Base-by-base conservation (phyloP, 2,888 invertebrate genomes). In the Cynaeus angustus region DNA sequence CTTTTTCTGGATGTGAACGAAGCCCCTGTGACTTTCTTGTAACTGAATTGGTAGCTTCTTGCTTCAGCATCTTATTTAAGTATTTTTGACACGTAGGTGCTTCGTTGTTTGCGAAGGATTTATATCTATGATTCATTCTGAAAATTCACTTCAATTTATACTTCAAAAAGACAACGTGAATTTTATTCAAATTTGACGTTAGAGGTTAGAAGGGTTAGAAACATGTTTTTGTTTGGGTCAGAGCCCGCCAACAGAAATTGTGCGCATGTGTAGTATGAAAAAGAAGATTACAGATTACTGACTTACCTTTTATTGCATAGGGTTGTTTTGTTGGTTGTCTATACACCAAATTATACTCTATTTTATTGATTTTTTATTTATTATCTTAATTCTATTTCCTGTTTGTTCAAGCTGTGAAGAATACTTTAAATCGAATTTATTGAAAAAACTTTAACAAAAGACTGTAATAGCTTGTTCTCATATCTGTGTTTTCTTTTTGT, bases 181-280 rank as follows among this genome's bases (percentile, higher is more conserved):
- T 53, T 59, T 59, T 59, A 13, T 30, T 13, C 7, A 55, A 55
- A 33, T 52, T 59, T 67, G 66, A 67, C 66, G 16, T 67, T 67
- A 41, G 59, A 75, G 77, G 77, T 77, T 77, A 76, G 72, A 61
- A 72, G 75, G 77, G 77, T 77, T 77, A 76, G 72, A 61, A 72
- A 21, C 45, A 73, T 75, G 73, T 73, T 74, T 76, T 74, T 59
- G 59, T 68, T 38, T 6, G 33, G 12, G 41, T 53, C 70, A 65
- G 66, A 72, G 72, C 74, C 68, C 70, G 73, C 73, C 73, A 66
- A n/a, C n/a, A n/a, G n/a, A n/a, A 43, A 26, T 14, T 58, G 30
- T 62, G 10, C 13, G 28, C 37, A 37, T 37, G 37, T 7, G 37
- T 37, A 1, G 21, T 21, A 4, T n/a, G 21, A 21, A 21, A 3